A percentile compares a stretch with the other conserved stretches of the same genome.
These are phyloP conservation scores for Cottoperca gobio DNA, from an alignment of 2,797 vertebrate genomes.

Conservation along the genomic window DNA sequence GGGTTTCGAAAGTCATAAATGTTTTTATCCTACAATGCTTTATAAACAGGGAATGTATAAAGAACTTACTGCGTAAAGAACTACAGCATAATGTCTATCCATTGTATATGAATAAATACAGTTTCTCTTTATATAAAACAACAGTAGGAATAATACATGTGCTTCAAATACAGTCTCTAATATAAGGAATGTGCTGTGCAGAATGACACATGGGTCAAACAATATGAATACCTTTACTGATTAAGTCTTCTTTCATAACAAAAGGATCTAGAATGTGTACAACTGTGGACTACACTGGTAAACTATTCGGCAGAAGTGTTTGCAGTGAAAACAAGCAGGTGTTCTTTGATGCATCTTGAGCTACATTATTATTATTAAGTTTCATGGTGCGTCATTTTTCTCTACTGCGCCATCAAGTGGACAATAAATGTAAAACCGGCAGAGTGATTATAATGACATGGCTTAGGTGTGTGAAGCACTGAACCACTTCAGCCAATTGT, in stretches of 20 bases:
- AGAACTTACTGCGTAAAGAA: neutral
- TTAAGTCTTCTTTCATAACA: neutral
- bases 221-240: neutral
- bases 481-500: no score
- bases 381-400: no score
- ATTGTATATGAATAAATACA: neutral
- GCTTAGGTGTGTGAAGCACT: no score
- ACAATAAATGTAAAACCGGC: no score
- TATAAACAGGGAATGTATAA: neutral
- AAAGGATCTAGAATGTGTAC: neutral
- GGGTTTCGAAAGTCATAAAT: neutral
- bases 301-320: neutral
- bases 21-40: neutral
- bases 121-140: neutral
- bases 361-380: no score
- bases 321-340: neutral
- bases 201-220: neutral
- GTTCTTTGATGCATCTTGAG: neutral
- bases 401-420: no score
- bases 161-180: neutral
- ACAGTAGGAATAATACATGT: neutral
- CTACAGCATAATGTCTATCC: neutral
- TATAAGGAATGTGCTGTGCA: neutral
- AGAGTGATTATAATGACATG: no score
- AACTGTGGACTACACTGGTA: neutral